A percentile compares a stretch with the other conserved stretches of the same genome.
These are phyloP conservation scores for Ophioderma brevispina DNA, from an alignment of 35 echinoderm and acorn worm species.

Conservation along the genomic window DNA sequence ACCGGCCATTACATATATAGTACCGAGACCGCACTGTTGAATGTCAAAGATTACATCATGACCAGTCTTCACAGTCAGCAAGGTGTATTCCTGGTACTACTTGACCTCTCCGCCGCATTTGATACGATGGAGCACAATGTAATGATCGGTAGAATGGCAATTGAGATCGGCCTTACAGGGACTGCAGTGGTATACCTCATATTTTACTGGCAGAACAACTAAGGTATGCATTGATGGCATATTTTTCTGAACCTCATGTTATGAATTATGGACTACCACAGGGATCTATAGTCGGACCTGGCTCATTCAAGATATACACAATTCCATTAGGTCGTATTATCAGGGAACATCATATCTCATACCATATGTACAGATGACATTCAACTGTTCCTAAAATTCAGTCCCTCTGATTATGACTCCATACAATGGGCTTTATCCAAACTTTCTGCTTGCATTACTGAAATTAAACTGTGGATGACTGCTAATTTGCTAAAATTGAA, in stretches of 20 bases:
- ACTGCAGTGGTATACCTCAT: not conserved
- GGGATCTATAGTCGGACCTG: no score
- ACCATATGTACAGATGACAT: no score
- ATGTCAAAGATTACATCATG: no score
- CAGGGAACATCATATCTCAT: not conserved
- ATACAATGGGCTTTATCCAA: not conserved
- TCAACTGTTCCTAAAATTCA: no score
- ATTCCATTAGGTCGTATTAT: no score
- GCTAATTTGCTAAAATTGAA: not conserved
- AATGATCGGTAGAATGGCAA: not conserved
- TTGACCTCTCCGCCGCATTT: not conserved
- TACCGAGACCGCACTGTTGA: no score
- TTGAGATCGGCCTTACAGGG: constrained; percentile 9
- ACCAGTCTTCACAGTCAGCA: not conserved
- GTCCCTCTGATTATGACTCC: no score
- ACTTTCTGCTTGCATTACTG: no score
- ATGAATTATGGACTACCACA: not conserved
- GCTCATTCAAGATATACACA: no score
- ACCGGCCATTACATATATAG: no score
- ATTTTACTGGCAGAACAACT: not conserved
- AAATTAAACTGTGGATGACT: constrained; percentile 15
- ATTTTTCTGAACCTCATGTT: not conserved
- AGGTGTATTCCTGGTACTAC: not conserved
- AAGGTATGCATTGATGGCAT: constrained; percentile 8
- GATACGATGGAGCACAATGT: not conserved